Conservation (phyloP, 2,113 vertebrate genomes). For the Coreoperca whiteheadi region DNA sequence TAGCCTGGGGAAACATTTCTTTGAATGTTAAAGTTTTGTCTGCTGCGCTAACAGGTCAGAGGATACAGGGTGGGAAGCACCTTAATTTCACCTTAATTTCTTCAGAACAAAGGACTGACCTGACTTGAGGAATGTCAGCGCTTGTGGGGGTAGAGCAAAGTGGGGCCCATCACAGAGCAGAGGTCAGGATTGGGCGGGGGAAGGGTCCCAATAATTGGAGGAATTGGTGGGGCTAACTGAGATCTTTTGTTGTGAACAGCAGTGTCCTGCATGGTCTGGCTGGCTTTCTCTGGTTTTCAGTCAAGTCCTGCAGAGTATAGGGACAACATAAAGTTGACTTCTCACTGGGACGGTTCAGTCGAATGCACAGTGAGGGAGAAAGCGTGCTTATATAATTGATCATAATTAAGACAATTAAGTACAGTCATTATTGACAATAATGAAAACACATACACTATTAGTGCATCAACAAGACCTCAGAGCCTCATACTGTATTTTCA, state of each 20-base stretch:
- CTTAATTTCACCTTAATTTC: slow-evolving; percentile 66
- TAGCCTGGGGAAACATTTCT: slow-evolving; percentile 10
- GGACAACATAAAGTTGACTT: slow-evolving; percentile 67
- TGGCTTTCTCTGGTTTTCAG: slow-evolving; percentile 72
- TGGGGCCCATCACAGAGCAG: slow-evolving; percentile 77
- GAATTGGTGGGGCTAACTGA: slow-evolving; percentile 81
- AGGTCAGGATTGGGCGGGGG: slow-evolving; percentile 81
- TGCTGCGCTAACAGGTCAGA: slow-evolving; percentile 9
- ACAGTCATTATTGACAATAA: slow-evolving; percentile 4
- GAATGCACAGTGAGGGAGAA: slow-evolving; percentile 17
- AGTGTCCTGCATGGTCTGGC: slow-evolving; percentile 79
- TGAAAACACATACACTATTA: background rate
- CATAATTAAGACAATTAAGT: slow-evolving; percentile 39
- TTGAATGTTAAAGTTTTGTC: slow-evolving; percentile 14
- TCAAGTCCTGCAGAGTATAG: slow-evolving; percentile 67
- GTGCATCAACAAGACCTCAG: background rate
- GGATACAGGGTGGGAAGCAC: slow-evolving; percentile 52
- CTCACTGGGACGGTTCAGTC: slow-evolving; percentile 46
- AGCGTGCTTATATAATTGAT: background rate
- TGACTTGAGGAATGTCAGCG: slow-evolving; percentile 80
- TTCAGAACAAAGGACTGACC: slow-evolving; percentile 77
- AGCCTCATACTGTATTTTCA: background rate
- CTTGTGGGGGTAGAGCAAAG: slow-evolving; percentile 61
- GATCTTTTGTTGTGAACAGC: slow-evolving; percentile 88
- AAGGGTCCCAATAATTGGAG: slow-evolving; percentile 80